Percentiles rank a stretch among this genome's conserved stretches.
These are phyloP conservation scores for Agriopis aurantiaria DNA, from an alignment of 2,888 invertebrate genomes.

Conservation along the genomic window DNA sequence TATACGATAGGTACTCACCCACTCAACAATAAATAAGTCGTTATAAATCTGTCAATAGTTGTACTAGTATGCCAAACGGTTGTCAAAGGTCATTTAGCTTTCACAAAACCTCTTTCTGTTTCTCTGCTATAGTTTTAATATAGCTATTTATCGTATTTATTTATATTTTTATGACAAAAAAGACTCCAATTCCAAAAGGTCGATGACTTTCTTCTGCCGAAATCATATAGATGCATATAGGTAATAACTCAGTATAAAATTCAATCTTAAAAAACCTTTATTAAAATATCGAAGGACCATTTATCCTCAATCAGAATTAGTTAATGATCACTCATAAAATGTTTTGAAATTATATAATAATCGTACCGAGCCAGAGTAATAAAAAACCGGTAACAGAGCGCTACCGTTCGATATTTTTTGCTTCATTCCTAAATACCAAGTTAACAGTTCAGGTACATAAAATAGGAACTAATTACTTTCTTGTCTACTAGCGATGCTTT, in stretches of 20 bases:
- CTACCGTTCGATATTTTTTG: constrained; percentile 16
- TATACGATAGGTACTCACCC: too few species aligned
- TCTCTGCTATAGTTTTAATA: too few species aligned
- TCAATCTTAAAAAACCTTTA: neutral
- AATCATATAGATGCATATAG: neutral
- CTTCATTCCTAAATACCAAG: constrained; percentile 1
- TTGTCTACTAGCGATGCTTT: neutral
- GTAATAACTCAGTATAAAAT: neutral
- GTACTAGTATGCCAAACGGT: too few species aligned
- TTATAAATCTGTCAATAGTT: too few species aligned
- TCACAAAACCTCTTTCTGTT: too few species aligned
- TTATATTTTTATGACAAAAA: too few species aligned
- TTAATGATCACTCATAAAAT: neutral
- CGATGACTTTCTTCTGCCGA: neutral
- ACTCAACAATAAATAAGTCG: too few species aligned
- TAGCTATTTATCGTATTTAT: too few species aligned
- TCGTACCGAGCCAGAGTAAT: constrained; percentile 1
- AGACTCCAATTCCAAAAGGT: neutral
- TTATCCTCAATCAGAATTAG: constrained; percentile 9
- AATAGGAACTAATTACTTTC: neutral
- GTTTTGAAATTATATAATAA: constrained; percentile 21
- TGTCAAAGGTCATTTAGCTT: too few species aligned
- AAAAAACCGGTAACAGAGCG: constrained; percentile 19
- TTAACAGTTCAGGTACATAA: constrained; percentile 1
- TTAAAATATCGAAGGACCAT: neutral